phyloP scores from a whole-genome alignment of 1,140 invertebrate genomes.

The Cataglyphis hispanica region DNA sequence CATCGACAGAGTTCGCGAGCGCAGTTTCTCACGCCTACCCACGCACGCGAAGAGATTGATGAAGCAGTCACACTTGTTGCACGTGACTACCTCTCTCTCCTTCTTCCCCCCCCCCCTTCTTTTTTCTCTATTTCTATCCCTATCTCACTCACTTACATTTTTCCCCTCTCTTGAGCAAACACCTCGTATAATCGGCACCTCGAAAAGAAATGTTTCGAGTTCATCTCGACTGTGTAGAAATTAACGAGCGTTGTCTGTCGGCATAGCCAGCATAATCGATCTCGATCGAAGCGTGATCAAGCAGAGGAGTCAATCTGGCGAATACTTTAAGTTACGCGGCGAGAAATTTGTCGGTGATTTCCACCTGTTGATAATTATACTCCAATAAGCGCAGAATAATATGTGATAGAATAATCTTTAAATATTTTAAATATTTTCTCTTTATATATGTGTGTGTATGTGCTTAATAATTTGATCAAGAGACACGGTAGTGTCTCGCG shows the following conservation, averaged over 20 bases:
- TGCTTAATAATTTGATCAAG: too few relatives aligned
- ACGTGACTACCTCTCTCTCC: slow-evolving; percentile 39
- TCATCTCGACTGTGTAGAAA: slow-evolving; percentile 51
- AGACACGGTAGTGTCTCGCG: too few relatives aligned
- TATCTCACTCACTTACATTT: neutral
- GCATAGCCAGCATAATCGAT: slow-evolving; percentile 42
- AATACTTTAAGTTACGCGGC: neutral
- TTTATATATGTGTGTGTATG: too few relatives aligned
- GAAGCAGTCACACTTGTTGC: slow-evolving; percentile 79
- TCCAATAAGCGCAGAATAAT: neutral
- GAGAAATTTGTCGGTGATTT: neutral
- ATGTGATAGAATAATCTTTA: neutral
- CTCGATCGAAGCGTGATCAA: slow-evolving; percentile 22
- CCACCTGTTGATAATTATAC: slow-evolving; percentile 15
- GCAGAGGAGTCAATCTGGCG: slow-evolving; percentile 38
- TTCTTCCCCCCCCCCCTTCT: neutral
- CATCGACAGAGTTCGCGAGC: slow-evolving; percentile 49
- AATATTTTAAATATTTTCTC: too few relatives aligned
- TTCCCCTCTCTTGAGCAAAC: slow-evolving; percentile 13
- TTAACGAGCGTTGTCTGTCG: slow-evolving; percentile 60
- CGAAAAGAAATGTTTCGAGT: slow-evolving; percentile 55
- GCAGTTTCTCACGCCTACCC: slow-evolving; percentile 79
- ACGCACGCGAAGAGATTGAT: slow-evolving; percentile 77
- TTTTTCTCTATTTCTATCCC: slow-evolving; percentile 2
- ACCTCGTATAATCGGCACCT: slow-evolving; percentile 41